phyloP scores from a whole-genome alignment of 23 tunicate species.

The Trididemnum miniatum region DNA sequence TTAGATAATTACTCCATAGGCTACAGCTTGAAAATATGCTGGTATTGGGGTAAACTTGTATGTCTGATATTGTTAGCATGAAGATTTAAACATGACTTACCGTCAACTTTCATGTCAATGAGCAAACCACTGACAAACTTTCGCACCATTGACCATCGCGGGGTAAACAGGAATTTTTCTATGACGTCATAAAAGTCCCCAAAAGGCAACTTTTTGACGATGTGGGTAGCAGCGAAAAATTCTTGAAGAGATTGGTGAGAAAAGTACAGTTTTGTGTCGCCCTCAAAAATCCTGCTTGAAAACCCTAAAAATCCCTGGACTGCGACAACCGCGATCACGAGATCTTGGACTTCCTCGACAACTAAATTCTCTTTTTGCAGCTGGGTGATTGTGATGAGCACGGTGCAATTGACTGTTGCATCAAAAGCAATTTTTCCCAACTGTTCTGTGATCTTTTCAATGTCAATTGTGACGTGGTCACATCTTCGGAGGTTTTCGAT shows the following conservation, averaged over 20 bases:
- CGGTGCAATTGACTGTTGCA: not conserved
- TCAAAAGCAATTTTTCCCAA: constrained; percentile 15
- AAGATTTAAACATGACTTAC: too few species aligned
- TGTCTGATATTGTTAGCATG: too few species aligned
- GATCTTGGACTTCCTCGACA: constrained; percentile 31
- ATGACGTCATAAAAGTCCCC: not conserved
- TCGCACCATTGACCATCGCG: constrained; percentile 36
- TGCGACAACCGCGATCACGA: constrained; percentile 18
- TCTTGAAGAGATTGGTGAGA: constrained; percentile 29
- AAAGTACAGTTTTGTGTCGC: constrained; percentile 21
- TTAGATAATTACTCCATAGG: too few species aligned
- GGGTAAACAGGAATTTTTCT: not conserved
- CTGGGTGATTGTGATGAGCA: constrained; percentile 8
- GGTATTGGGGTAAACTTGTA: too few species aligned
- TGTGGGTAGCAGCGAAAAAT: constrained; percentile 13
- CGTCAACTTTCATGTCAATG: not conserved
- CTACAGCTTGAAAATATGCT: too few species aligned
- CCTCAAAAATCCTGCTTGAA: constrained; percentile 18
- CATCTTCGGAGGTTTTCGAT: not conserved
- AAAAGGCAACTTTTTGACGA: not conserved
- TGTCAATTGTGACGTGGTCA: not conserved
- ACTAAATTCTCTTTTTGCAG: constrained; percentile 9
- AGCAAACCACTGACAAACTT: constrained; percentile 28
- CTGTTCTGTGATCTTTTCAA: not conserved
- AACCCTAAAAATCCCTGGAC: not conserved